Evolutionary conservation across 2,888 invertebrate genomes (phyloP).

Genomic region (Tetranychus truncatus): DNA sequence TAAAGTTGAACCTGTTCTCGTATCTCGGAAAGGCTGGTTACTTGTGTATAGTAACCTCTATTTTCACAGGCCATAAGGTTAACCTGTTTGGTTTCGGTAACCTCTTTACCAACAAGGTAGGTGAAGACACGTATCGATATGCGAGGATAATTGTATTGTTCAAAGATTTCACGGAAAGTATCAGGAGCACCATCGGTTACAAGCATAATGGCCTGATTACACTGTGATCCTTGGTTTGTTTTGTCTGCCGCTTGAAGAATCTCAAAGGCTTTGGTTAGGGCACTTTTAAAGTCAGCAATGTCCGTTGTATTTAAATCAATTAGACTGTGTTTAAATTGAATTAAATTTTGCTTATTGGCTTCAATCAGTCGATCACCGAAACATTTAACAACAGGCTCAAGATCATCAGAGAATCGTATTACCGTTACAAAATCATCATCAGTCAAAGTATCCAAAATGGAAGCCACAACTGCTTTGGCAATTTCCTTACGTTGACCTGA

Average conservation of each 20-base stretch:
- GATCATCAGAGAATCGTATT: conserved; percentile 46
- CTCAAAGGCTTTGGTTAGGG: conserved; percentile 63
- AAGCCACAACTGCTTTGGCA: conserved; percentile 65
- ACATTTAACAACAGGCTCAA: conserved; percentile 59
- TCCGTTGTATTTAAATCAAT: conserved; percentile 49
- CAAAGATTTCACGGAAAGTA: conserved; percentile 67
- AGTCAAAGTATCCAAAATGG: conserved; percentile 78
- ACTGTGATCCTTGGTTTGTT: conserved; percentile 54
- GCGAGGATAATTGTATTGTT: conserved; percentile 51
- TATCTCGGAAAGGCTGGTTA: conserved; percentile 89
- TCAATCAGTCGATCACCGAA: conserved; percentile 70
- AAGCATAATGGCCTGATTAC: conserved; percentile 96
- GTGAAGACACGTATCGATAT: conserved; percentile 66
- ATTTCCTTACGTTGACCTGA: conserved; percentile 67
- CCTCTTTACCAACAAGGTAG: conserved; percentile 88
- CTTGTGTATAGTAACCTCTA: conserved; percentile 74
- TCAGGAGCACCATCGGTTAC: conserved; percentile 96
- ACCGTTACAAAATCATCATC: conserved; percentile 96
- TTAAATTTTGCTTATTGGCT: conserved; percentile 43
- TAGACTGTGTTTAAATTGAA: conserved; percentile 49
- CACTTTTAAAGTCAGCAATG: conserved; percentile 63
- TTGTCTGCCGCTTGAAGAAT: conserved; percentile 38
- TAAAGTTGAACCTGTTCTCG: conserved; percentile 92
- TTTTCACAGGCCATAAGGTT: conserved; percentile 98
- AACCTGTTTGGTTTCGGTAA: conserved; percentile 75